Percentiles rank a stretch among this genome's conserved stretches.
Evolutionary conservation across 2,797 vertebrate genomes (phyloP).

Genomic region (Dryobates pubescens): DNA sequence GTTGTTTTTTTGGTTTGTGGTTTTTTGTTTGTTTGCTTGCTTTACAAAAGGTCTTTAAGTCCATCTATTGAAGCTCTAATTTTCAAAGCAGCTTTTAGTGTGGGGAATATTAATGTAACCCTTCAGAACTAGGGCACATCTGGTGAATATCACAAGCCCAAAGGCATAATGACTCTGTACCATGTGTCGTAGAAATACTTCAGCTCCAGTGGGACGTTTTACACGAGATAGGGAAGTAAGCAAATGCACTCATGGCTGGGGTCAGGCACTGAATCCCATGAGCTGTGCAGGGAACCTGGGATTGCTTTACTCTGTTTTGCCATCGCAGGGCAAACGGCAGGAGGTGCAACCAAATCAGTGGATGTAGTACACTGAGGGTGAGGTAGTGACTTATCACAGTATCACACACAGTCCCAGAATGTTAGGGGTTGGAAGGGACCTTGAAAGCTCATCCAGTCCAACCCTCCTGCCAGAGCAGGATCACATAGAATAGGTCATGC

Average conservation of each 20-base stretch:
- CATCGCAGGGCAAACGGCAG: not conserved
- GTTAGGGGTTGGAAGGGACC: too few relatives aligned
- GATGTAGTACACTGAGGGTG: rapidly evolving
- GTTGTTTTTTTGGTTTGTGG: not conserved
- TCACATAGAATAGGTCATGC: too few relatives aligned
- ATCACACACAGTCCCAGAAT: too few relatives aligned
- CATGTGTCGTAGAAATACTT: constrained; percentile 42
- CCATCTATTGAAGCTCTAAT: not conserved
- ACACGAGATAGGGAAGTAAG: not conserved
- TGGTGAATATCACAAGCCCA: constrained; percentile 14
- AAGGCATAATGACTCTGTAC: constrained; percentile 37
- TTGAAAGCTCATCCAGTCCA: too few relatives aligned
- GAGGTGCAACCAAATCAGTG: not conserved
- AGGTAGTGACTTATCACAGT: not conserved
- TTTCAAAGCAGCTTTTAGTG: constrained; percentile 49
- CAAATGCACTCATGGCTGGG: not conserved
- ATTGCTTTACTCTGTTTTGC: not conserved
- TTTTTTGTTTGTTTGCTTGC: not conserved
- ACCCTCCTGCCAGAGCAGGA: too few relatives aligned
- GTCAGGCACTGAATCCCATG: not conserved
- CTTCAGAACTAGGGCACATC: constrained; percentile 58
- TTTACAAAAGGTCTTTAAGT: not conserved
- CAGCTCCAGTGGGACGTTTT: constrained; percentile 24
- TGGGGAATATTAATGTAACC: constrained; percentile 47
- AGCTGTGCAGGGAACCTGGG: not conserved